Base-by-base conservation (phyloP, 2,113 vertebrate genomes). In the Narcine bancroftii region DNA sequence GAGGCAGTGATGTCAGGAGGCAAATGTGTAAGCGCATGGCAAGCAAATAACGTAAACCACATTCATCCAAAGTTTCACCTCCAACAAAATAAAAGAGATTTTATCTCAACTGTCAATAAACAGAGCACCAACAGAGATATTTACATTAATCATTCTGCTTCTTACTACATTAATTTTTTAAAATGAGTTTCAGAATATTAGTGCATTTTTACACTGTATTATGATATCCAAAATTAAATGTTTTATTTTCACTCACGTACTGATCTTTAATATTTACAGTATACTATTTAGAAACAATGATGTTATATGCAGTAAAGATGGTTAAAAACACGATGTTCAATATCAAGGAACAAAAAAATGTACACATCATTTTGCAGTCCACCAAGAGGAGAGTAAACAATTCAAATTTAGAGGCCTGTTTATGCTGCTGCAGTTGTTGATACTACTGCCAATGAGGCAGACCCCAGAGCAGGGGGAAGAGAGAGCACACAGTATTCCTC, bases 1-100 rank as follows among this genome's bases (percentile, higher is more conserved):
- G 99, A 11, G 99, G 99, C 93, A 99, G 96, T 0, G 99, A 99
- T 53, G 98, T 99, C 93, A 99, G 95, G 94, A 99, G 96, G 94
- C 98, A 99, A 9, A 97, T 99, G 92, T 99, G 98, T 93, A 99
- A 95, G 85, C 99, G 97, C 98, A 99, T 98, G n/a, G 99, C 98
- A 94, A 99, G 92, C 92, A 99, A 93, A 93, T 99, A 99, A 71
- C 99, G 95, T 92, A 99, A 95, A 29, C 99, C 99, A 94, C 99
- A 99, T 92, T 99, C 98, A 92, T 99, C 99, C 71, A 99, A 94
- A 17, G 98, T 98, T 42, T 99, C 98, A 42, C 97, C 97, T 94
- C 98, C 98, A 99, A 94, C 21, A 93, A 0, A 93, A 92, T 1
- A 0, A 93, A 93, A 93, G 56, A 89, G 56, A 89, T 65, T 89